A percentile compares a stretch with the other conserved stretches of the same genome.
Evolutionary conservation across 2,113 vertebrate species (phyloP).

Genomic region (Lepidothrix coronata): DNA sequence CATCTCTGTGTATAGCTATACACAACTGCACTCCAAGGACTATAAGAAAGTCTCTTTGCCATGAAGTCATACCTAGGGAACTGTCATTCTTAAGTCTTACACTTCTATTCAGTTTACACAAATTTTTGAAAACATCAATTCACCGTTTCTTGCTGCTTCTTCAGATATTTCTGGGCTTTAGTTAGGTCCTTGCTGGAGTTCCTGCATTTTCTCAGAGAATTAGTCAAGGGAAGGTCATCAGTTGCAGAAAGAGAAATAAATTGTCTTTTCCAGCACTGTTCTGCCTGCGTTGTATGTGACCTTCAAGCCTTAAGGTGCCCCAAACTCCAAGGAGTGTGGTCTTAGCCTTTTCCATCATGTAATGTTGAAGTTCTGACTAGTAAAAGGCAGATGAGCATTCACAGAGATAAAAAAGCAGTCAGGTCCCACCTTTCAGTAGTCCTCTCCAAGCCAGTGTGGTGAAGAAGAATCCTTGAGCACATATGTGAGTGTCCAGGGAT

Average conservation of each 20-base stretch:
- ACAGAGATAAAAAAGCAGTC: background rate
- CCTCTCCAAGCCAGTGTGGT: background rate
- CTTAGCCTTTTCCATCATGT: background rate
- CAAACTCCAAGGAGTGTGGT: background rate
- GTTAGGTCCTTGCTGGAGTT: background rate
- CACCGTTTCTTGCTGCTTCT: background rate
- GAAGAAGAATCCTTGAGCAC: background rate
- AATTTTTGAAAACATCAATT: background rate
- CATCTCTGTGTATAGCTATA: background rate
- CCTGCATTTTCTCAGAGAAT: background rate
- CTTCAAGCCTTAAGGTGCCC: background rate
- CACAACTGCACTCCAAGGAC: background rate
- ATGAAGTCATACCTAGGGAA: background rate
- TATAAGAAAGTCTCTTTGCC: background rate
- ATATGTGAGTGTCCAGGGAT: background rate
- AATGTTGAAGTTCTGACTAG: background rate
- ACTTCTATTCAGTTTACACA: background rate
- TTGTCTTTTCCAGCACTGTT: background rate
- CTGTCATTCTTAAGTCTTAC: background rate
- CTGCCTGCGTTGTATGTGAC: background rate
- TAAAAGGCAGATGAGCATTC: background rate
- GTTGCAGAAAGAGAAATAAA: background rate
- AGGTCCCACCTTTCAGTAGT: background rate
- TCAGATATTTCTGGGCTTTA: background rate
- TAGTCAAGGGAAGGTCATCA: background rate